A percentile compares a stretch with the other conserved stretches of the same genome.
Evolutionary conservation across 2,888 invertebrate species (phyloP).

Genomic region (Megaustenia siamemsis): DNA sequence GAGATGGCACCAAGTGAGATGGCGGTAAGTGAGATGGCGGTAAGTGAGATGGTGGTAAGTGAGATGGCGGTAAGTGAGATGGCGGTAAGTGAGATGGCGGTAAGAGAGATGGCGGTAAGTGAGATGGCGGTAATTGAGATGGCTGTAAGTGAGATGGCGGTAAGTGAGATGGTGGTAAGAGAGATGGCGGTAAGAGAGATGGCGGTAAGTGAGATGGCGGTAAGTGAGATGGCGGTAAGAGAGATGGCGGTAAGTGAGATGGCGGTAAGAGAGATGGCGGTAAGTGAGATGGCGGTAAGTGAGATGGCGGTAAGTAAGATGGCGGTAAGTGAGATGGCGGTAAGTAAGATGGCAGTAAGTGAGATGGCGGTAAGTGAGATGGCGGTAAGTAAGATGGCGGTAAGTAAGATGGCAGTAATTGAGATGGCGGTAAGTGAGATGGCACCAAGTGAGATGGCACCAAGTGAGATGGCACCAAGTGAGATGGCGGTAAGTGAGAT

Average conservation of each 20-base stretch:
- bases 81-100: too few species aligned
- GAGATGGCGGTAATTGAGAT: background rate
- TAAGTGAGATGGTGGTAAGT: conserved; percentile 4
- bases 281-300: background rate
- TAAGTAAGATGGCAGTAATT: too few species aligned
- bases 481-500: too few species aligned
- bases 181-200: too few species aligned
- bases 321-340: background rate
- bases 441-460: background rate
- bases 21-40: background rate
- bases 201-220: background rate
- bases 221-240: background rate
- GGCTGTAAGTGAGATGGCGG: too few species aligned
- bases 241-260: background rate
- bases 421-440: too few species aligned
- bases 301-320: background rate
- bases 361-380: too few species aligned
- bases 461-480: background rate
- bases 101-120: background rate
- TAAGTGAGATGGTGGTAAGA: too few species aligned
- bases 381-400: too few species aligned
- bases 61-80: too few species aligned
- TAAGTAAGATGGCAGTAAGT: background rate
- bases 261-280: background rate
- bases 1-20: too few species aligned